A percentile compares a stretch with the other conserved stretches of the same genome.
Evolutionary conservation across 2,113 vertebrate genomes (phyloP).

Genomic region (Cyrtonyx montezumae): DNA sequence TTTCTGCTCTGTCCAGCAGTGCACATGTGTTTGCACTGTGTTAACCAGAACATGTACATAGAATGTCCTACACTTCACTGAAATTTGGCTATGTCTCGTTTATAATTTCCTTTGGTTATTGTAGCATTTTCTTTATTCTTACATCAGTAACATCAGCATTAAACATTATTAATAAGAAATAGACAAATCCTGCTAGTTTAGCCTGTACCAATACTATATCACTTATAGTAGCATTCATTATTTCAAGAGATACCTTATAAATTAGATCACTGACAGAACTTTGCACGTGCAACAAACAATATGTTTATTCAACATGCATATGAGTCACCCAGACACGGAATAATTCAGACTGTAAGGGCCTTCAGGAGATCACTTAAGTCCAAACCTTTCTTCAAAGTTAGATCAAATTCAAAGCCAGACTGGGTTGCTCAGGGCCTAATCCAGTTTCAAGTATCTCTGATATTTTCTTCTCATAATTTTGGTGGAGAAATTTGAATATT

Average conservation of each 20-base stretch:
- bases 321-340: background rate
- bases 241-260: accelerated
- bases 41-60: background rate
- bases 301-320: background rate
- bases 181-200: background rate
- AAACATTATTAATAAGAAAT: background rate
- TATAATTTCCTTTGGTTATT: background rate
- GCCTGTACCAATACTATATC: background rate
- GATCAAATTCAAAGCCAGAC: background rate
- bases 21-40: background rate
- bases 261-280: slow-evolving; percentile 1
- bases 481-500: background rate
- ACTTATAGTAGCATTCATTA: background rate
- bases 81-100: background rate
- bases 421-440: background rate
- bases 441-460: background rate
- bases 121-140: background rate
- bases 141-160: background rate
- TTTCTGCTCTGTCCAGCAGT: background rate
- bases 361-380: background rate
- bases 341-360: background rate
- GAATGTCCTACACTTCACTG: background rate
- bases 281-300: slow-evolving; percentile 3
- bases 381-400: background rate
- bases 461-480: background rate